Conservation (phyloP, 2,113 vertebrate species). For the Spea multiplicata region DNA sequence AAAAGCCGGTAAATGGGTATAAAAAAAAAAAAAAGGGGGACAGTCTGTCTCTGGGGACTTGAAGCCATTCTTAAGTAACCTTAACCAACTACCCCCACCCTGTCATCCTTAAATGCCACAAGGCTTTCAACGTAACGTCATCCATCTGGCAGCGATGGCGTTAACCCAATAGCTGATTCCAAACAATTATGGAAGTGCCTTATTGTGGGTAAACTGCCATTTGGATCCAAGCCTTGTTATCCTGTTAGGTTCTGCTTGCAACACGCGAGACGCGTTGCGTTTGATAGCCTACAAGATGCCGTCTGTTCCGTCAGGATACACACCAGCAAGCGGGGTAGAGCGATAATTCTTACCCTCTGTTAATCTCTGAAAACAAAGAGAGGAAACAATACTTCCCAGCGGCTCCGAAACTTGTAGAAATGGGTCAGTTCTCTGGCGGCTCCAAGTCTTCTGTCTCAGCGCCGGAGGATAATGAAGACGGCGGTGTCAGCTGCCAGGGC, state of each 20-base stretch:
- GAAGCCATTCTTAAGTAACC: background rate
- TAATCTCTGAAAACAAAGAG: background rate
- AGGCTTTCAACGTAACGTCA: too few relatives aligned
- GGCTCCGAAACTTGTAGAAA: slow-evolving; percentile 3
- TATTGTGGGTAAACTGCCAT: background rate
- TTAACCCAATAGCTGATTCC: background rate
- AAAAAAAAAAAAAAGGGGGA: background rate
- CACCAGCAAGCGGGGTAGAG: background rate
- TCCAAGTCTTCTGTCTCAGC: slow-evolving; percentile 5
- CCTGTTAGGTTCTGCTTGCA: background rate
- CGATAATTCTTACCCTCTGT: background rate
- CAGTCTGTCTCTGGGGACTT: background rate
- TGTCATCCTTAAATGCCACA: too few relatives aligned
- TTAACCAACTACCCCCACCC: background rate
- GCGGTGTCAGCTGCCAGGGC: slow-evolving; percentile 4
- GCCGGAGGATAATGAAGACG: slow-evolving; percentile 2
- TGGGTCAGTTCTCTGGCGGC: slow-evolving; percentile 30
- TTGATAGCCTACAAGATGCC: background rate
- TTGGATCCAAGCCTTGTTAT: background rate
- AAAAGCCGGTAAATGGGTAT: background rate
- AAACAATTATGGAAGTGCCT: background rate
- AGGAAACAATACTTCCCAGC: background rate
- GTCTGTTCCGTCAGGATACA: background rate
- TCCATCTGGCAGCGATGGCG: too few relatives aligned
- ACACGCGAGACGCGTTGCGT: background rate